Evolutionary conservation across 1,140 invertebrate genomes (phyloP).

Genomic region (Anagrus nilaparvatae): DNA sequence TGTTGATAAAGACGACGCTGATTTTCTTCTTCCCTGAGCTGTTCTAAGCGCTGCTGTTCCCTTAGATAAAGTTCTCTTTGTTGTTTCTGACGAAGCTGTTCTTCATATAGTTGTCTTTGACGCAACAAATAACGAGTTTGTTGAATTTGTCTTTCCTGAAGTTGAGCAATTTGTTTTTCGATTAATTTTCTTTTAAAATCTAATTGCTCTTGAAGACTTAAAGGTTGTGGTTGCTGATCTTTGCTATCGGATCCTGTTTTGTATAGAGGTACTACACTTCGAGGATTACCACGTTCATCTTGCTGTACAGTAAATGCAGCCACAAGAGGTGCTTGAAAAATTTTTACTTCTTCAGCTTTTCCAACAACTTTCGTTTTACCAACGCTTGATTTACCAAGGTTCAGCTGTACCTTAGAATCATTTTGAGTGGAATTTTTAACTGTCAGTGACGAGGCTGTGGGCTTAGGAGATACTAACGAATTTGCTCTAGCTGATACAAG

Average conservation of each 20-base stretch:
- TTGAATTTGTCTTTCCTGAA: conserved; percentile 59
- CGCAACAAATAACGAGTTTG: conserved; percentile 54
- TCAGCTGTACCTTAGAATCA: too few relatives aligned
- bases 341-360: conserved; percentile 58
- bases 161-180: conserved; percentile 55
- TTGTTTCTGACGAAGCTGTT: conserved; percentile 39
- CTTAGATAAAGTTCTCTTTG: conserved; percentile 40
- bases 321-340: conserved; percentile 66
- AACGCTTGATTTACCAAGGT: too few relatives aligned
- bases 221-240: conserved; percentile 17
- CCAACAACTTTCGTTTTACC: too few relatives aligned
- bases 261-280: conserved; percentile 62
- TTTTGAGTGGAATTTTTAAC: too few relatives aligned
- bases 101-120: conserved; percentile 49
- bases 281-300: conserved; percentile 61
- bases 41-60: conserved; percentile 40
- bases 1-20: conserved; percentile 26
- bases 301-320: conserved; percentile 75
- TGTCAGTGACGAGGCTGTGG: conserved; percentile 22
- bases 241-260: conserved; percentile 20
- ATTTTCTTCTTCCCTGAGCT: conserved; percentile 30
- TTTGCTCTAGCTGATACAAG: conserved; percentile 27
- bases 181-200: conserved; percentile 58
- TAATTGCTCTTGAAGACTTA: conserved; percentile 46
- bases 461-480: conserved; percentile 26